A percentile compares a stretch with the other conserved stretches of the same genome.
These are phyloP conservation scores for Drosophila leonis DNA, from an alignment of 2,888 invertebrate species.

Conservation along the genomic window DNA sequence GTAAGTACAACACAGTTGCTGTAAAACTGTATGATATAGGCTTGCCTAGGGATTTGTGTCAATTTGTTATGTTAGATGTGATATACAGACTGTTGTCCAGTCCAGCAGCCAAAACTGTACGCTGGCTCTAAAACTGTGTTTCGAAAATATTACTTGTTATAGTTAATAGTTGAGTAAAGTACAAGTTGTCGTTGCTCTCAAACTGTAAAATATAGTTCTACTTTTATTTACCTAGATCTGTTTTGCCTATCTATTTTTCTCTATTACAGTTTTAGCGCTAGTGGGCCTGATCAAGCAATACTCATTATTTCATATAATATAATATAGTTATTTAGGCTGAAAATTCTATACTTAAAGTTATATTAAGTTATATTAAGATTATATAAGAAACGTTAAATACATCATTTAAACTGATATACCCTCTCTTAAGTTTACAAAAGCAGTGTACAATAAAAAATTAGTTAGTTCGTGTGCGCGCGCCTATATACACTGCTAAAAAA, in stretches of 20 bases:
- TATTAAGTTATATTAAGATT: too few species aligned
- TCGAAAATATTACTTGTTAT: not conserved
- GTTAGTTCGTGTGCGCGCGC: slow-evolving; percentile 15
- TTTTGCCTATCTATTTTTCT: not conserved
- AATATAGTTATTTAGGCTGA: too few species aligned
- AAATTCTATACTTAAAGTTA: too few species aligned
- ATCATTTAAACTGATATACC: not conserved
- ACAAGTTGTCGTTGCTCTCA: too few species aligned
- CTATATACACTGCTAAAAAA: slow-evolving; percentile 33
- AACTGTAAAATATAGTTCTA: too few species aligned
- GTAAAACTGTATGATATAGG: not conserved
- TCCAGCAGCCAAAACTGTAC: not conserved
- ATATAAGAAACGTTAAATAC: too few species aligned
- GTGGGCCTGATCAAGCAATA: not conserved
- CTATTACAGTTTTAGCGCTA: not conserved
- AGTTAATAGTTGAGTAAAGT: not conserved
- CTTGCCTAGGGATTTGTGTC: too few species aligned
- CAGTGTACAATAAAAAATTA: not conserved
- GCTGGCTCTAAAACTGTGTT: not conserved
- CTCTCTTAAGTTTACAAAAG: not conserved
- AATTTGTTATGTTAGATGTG: not conserved
- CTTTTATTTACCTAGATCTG: too few species aligned
- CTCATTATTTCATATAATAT: not conserved
- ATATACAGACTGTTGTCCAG: not conserved
- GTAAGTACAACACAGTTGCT: not conserved